Conservation (phyloP, 2,113 vertebrate genomes). For the Siniperca chuatsi region DNA sequence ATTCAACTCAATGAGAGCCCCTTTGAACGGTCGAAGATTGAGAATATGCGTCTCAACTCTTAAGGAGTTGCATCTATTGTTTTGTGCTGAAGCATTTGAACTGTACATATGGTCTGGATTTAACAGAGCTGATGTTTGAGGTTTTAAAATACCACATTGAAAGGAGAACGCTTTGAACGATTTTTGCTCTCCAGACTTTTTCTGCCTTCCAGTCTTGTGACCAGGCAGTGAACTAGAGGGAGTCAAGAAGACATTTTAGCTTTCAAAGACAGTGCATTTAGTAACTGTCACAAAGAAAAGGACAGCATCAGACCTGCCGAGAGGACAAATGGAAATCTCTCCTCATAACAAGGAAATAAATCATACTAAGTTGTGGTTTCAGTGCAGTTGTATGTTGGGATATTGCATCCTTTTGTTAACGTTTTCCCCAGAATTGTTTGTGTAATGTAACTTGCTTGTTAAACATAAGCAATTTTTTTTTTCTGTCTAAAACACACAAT, state of each 20-base stretch:
- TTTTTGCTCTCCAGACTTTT: slow-evolving; percentile 36
- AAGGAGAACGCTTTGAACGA: slow-evolving; percentile 34
- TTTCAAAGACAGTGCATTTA: slow-evolving; percentile 37
- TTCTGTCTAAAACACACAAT: slow-evolving; percentile 66
- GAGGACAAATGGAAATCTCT: slow-evolving; percentile 36
- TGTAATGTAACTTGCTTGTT: slow-evolving; percentile 68
- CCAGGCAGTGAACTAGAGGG: slow-evolving; percentile 19
- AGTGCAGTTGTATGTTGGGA: slow-evolving; percentile 42
- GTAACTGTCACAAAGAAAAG: slow-evolving; percentile 31
- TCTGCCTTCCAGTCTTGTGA: slow-evolving; percentile 34
- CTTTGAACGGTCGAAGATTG: background rate
- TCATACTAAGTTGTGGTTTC: slow-evolving; percentile 41
- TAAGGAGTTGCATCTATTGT: background rate
- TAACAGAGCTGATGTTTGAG: slow-evolving; percentile 31
- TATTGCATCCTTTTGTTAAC: slow-evolving; percentile 54
- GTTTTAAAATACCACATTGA: slow-evolving; percentile 47
- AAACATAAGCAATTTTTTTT: slow-evolving; percentile 46
- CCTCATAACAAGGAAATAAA: slow-evolving; percentile 21
- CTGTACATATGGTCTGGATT: slow-evolving; percentile 46
- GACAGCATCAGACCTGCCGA: slow-evolving; percentile 50
- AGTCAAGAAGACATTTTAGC: slow-evolving; percentile 35
- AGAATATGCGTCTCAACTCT: background rate
- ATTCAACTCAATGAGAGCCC: background rate
- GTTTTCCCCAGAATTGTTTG: slow-evolving; percentile 58
- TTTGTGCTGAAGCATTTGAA: slow-evolving; percentile 12